phyloP scores from a whole-genome alignment of 2,797 vertebrate genomes.

The Typhlichthys eigenmanni region DNA sequence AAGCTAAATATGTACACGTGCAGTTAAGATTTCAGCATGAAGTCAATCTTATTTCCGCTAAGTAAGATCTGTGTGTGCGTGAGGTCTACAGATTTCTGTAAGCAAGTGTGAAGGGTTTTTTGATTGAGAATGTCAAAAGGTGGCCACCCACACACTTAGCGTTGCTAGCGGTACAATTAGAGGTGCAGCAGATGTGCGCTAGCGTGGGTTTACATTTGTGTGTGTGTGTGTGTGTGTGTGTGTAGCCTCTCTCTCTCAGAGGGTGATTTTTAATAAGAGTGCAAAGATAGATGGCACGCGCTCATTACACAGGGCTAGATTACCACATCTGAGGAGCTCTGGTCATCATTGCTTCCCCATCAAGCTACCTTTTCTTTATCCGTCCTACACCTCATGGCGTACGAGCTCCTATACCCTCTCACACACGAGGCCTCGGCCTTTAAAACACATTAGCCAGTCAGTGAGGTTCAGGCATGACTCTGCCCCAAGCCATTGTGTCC shows the following conservation, averaged over 20 bases:
- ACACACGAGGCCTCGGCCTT: constrained; percentile 19
- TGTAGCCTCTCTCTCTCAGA: constrained; percentile 25
- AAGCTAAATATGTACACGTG: not conserved
- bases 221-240: constrained; percentile 38
- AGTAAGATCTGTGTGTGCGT: not conserved
- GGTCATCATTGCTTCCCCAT: constrained; percentile 27
- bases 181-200: constrained; percentile 38
- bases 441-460: constrained; percentile 15
- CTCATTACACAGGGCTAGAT: constrained; percentile 61
- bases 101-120: constrained; percentile 55
- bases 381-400: not conserved
- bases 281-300: constrained; percentile 62
- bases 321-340: constrained; percentile 56
- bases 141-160: constrained; percentile 55
- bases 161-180: constrained; percentile 52
- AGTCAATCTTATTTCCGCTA: constrained; percentile 31
- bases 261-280: constrained; percentile 66
- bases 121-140: constrained; percentile 67
- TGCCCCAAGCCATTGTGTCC: not conserved
- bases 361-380: constrained; percentile 36
- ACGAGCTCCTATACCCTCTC: not conserved
- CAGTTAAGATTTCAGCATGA: constrained; percentile 22
- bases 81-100: constrained; percentile 17
- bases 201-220: constrained; percentile 42
- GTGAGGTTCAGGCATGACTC: constrained; percentile 7